Base-by-base conservation (phyloP, 2,113 vertebrate genomes). In the Abramis brama region DNA sequence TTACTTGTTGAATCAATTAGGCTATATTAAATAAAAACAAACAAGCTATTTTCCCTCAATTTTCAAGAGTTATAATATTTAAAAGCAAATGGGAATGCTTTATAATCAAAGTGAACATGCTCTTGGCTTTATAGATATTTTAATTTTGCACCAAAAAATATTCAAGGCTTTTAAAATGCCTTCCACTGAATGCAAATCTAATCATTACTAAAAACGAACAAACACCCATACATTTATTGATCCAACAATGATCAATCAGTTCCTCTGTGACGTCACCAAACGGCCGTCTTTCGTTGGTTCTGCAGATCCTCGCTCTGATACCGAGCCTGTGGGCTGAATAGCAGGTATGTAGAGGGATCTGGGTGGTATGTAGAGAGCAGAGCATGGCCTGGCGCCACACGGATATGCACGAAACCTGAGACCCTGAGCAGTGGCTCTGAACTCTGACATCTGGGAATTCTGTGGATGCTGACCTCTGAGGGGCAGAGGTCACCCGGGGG, bases 391-490 rank as follows among this genome's bases (percentile, higher is more conserved):
- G 96, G 96, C 95, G 95, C 95, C 96, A 93, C 91, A 93, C 92
- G 94, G 95, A 94, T 94, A 93, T 68, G 66, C 91, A 92, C 92
- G 95, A 94, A 95, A 96, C 94, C 93, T 91, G 94, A 96, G 94
- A 91, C 91, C 91, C 91, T 92, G 90, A 93, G 91, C 92, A 87
- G 92, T 92, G 89, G 93, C 93, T 94, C 95, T 94, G 94, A 95
- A 94, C 93, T 93, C 93, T 96, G 95, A 96, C 96, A 97, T 96
- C 96, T 97, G 96, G 92, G 94, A 95, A 95, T 95, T 96, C 95
- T 92, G 93, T 91, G 94, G 93, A 94, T 92, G 92, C 93, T 95
- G 95, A 97, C 96, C 95, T 91, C 50, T 82, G 86, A 91, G 79
- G 94, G 96, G 95, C 95, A 95, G 85, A 95, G 96, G 95, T 96